Evolutionary conservation across 2,888 invertebrate genomes (phyloP).

Genomic region (Hirtodrosophila trivittata): DNA sequence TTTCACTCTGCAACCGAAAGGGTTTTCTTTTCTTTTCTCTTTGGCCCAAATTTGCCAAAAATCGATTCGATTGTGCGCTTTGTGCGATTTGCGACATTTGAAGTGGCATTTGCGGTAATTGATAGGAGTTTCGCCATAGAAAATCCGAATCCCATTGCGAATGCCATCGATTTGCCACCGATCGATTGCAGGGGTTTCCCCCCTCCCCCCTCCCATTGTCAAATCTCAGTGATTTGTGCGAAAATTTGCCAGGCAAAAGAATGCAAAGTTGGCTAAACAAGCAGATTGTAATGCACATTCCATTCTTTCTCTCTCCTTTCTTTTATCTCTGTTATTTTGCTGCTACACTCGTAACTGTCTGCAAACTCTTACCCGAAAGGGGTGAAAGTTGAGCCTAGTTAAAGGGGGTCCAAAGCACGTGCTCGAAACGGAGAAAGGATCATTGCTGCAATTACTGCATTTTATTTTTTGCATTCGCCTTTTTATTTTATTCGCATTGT

Average conservation of each 20-base stretch:
- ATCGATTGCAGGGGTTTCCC: conserved; percentile 6
- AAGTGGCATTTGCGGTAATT: conserved; percentile 76
- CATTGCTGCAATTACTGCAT: not conserved
- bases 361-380: conserved; percentile 17
- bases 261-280: conserved; percentile 67
- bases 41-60: conserved; percentile 70
- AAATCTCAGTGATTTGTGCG: conserved; percentile 44
- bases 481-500: not conserved
- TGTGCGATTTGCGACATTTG: conserved; percentile 68
- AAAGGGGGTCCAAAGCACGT: conserved; percentile 17
- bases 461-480: not conserved
- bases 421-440: conserved; percentile 29
- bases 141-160: conserved; percentile 4
- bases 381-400: conserved; percentile 39
- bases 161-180: conserved; percentile 26
- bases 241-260: conserved; percentile 52
- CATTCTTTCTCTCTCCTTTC: not conserved
- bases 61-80: conserved; percentile 65
- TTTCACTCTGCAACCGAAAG: conserved; percentile 4
- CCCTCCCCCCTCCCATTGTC: conserved; percentile 28
- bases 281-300: conserved; percentile 28
- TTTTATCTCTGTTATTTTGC: not conserved
- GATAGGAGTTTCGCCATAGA: conserved; percentile 54
- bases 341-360: not conserved
- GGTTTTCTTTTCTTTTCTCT: conserved; percentile 21